Base-by-base conservation (phyloP, 2,113 vertebrate genomes). In the Engraulis encrasicolus region DNA sequence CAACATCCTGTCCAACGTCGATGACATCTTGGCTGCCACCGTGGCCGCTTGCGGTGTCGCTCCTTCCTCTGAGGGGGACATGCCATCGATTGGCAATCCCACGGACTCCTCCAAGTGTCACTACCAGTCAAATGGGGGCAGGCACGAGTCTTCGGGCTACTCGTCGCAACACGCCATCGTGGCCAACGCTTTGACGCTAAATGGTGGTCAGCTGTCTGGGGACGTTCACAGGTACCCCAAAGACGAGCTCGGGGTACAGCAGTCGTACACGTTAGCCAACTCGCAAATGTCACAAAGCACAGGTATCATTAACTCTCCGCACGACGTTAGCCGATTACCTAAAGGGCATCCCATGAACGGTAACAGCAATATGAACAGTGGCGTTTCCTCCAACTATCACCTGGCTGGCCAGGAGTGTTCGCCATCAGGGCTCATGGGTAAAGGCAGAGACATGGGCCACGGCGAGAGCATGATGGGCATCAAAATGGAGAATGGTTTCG, bases 21-120 rank as follows among this genome's bases (percentile, higher is more conserved):
- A 99, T 89, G 98, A 99, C 90, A 99, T 99, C 78, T 93, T 99
- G 81, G 97, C 98, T 90, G 98, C 97, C 80, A 99, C 97, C 1
- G 98, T 97, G 85, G 97, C 96, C 78, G 97, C 97, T 74, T 99
- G 98, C 91, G 97, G 97, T 1, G 98, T 99, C 85, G 95, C 97
- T 50, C 95, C 97, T 34, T 95, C 97, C 84, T 95, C 90, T 40
- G 97, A 97, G 86, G 92, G 83, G 11, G 94, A 96, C 82, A 94
- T 98, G 89, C 92, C 94, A 15, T 87, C 91, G 40, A 95, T 97
- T 91, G 93, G 95, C 87, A 95, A 92, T 17, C 85, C 91, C 0
- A 90, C 93, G 3, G 4, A 3, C 58, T 95, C 96, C 86, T 92
- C 97, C 61, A 99, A 99, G 92, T 90, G 96, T 23, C 97, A 95